phyloP scores from a whole-genome alignment of 1,140 invertebrate genomes.

The Sarcophaga peregrina region DNA sequence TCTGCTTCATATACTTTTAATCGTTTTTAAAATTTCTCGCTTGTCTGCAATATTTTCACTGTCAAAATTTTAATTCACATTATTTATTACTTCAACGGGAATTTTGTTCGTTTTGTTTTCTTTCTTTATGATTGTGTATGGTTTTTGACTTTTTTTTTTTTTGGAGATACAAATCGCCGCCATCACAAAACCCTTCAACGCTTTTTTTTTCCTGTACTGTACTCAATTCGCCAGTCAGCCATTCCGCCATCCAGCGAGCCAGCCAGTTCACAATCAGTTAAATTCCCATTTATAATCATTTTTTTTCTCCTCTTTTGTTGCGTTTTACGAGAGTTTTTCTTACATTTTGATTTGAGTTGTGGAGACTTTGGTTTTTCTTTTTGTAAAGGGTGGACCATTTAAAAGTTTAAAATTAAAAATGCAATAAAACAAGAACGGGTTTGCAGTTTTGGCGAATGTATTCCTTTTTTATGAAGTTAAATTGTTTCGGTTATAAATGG shows the following conservation, averaged over 20 bases:
- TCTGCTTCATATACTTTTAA: not conserved
- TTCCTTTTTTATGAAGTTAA: too few relatives aligned
- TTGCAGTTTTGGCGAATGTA: too few relatives aligned
- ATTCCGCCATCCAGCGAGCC: not conserved
- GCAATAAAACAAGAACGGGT: too few relatives aligned
- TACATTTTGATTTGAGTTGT: too few relatives aligned
- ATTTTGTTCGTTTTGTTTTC: not conserved
- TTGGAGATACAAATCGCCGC: conserved; percentile 31
- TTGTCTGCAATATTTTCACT: conserved; percentile 42
- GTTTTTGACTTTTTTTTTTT: conserved; percentile 6
- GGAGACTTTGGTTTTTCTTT: too few relatives aligned
- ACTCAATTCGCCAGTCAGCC: not conserved
- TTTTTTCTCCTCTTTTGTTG: not conserved
- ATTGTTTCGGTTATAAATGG: too few relatives aligned
- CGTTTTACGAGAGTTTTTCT: too few relatives aligned
- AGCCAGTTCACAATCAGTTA: conserved; percentile 6
- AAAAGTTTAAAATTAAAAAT: too few relatives aligned
- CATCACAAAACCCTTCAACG: conserved; percentile 30
- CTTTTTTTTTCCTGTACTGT: conserved; percentile 11
- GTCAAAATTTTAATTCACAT: conserved; percentile 41
- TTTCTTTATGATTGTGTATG: not conserved
- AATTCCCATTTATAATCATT: conserved; percentile 15
- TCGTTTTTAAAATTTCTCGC: conserved; percentile 37
- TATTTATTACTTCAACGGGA: conserved; percentile 31
- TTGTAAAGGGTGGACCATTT: too few relatives aligned